Evolutionary conservation across 2,888 invertebrate species (phyloP), one percentile per base, ranked within the genome.

Genomic region (Tinea trinotella): DNA sequence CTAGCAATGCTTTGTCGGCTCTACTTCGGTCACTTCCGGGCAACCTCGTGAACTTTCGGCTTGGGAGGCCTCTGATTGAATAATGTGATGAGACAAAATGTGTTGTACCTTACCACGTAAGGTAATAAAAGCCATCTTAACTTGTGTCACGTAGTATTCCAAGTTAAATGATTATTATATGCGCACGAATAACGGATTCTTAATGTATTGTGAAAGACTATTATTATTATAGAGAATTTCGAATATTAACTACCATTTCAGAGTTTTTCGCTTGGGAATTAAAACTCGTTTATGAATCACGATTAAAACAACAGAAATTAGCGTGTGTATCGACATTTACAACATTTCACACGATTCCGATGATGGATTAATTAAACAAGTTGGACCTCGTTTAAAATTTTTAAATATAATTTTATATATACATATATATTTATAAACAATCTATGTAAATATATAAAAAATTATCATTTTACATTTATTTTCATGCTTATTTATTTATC

Each of bases 1-100:
- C 61, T 61, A 62, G 62, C 64, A 62, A 62, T 57, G 61, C 66
- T 68, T 70, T 67, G 67, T 68, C 68, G 68, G 68, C 57, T 55
- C 13, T 35, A 10, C 15, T 15, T 35, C 17, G 34, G 35, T 34
- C 58, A 69, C 66, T 68, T 69, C 69, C 69, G 71, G 66, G 67
- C 56, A 56, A 53, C 53, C 56, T 58, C 62, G 59, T 60, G 60
- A 12, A n/a, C 22, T 48, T 49, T 61, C 70, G 60, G 61, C 67
- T 61, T 74, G 74, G 74, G 77, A 71, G 74, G 74, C 68, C 72
- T 63, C 60, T 57, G 49, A 64, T 62, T 66, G 65, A 71, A 65
- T 71, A 67, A 71, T 70, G 67, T 61, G 69, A 70, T 68, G 72
- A 68, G 68, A 71, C 72, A 66, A 71, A 73, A 71, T 71, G 70